A percentile compares a stretch with the other conserved stretches of the same genome.
These are phyloP conservation scores for Clarias pachynema DNA, from an alignment of 2,797 vertebrate species.

Conservation along the genomic window DNA sequence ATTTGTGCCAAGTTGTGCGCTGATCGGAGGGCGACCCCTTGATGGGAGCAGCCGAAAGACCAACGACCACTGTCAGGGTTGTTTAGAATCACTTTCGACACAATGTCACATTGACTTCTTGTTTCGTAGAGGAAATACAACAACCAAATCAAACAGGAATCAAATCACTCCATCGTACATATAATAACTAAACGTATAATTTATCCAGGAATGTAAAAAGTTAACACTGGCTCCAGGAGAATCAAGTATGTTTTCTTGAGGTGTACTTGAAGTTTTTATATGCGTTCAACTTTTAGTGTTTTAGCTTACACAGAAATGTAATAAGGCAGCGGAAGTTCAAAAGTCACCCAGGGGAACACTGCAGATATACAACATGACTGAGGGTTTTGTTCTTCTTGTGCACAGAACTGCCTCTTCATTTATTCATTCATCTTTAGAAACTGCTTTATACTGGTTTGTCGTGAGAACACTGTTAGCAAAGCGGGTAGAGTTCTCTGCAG, in stretches of 20 bases:
- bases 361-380: not conserved
- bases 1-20: too few relatives aligned
- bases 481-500: not conserved
- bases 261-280: not conserved
- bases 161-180: not conserved
- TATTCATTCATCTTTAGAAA: not conserved
- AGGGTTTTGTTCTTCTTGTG: not conserved
- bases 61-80: not conserved
- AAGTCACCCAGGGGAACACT: not conserved
- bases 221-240: not conserved
- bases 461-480: not conserved
- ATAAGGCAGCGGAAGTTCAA: not conserved
- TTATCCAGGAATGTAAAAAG: not conserved
- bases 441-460: not conserved
- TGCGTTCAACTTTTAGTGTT: not conserved
- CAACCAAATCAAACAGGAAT: too few relatives aligned
- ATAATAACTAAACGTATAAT: not conserved
- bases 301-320: not conserved
- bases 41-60: too few relatives aligned
- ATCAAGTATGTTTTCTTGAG: not conserved
- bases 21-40: too few relatives aligned
- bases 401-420: not conserved
- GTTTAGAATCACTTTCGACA: not conserved
- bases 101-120: not conserved
- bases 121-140: not conserved